Base-by-base conservation (phyloP, 2,113 vertebrate genomes). In the Mionectes macconnelli region DNA sequence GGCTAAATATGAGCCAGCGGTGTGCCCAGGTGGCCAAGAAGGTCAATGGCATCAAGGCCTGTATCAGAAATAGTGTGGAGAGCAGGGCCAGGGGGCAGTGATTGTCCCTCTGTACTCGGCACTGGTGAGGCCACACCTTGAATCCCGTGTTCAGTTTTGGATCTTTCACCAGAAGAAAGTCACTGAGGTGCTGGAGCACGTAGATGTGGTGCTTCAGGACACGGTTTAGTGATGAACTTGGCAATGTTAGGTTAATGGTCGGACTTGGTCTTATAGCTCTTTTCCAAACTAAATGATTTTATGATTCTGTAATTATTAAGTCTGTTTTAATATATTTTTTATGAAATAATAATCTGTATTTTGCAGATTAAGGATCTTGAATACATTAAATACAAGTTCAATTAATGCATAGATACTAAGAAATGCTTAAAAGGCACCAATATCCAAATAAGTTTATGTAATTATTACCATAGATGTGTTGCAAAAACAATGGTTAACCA, bases 61-160 rank as follows among this genome's bases (percentile, higher is more conserved):
- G 5, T 10, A 63, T 35, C 24, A 66, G 23, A 21, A 66, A 31
- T 6, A 24, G 8, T 5, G 14, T 9, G 6, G 12, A 11, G 17
- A 70, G 18, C 17, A 70, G 50, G 30, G 53, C 2, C 6, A 59
- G 10, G 8, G 25, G 5, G 5, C 49, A 35, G 16, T 6, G 24
- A 33, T 22, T 6, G 1, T 33, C 2, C 9, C 11, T 16, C 18
- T 84, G 24, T 40, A 40, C 31, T 30, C 3, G 2, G 31, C 30
- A 35, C 33, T 62, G 24, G 17, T 50, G 28, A 77, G 52, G 21
- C 15, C 5, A 9, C 23, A 53, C 5, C 30, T 53, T 0, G 0
- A 74, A 42, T 53, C 4, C 1, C 21, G 9, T 19, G 21, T 60
- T 14, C 69, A 42, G 25, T 78, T 67, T 21, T 67, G 67, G n/a